Percentiles rank a stretch among this genome's conserved stretches.
phyloP scores from a whole-genome alignment of 2,797 vertebrate genomes.

The Ctenochaetus hawaiiensis region DNA sequence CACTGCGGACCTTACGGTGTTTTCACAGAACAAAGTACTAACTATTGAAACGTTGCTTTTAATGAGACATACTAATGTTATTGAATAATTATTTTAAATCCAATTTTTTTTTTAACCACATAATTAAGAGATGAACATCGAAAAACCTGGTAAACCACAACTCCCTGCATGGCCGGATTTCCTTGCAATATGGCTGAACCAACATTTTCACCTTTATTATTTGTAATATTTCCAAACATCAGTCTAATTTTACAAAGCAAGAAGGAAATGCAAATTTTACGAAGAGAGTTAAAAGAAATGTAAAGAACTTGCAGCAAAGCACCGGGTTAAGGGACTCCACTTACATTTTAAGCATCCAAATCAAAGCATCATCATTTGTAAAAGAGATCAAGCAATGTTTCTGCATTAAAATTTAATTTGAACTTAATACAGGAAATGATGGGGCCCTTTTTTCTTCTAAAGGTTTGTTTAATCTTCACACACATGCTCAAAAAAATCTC shows the following conservation, averaged over 20 bases:
- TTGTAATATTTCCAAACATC: constrained; percentile 28
- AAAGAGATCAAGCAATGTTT: constrained; percentile 87
- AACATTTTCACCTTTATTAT: constrained; percentile 23
- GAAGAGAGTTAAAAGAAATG: constrained; percentile 39
- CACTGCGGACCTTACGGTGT: neutral
- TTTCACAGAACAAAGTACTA: constrained; percentile 8
- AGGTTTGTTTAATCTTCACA: constrained; percentile 88
- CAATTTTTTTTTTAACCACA: neutral
- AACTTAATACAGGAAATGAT: constrained; percentile 86
- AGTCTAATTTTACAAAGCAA: constrained; percentile 26
- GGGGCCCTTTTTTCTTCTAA: constrained; percentile 83
- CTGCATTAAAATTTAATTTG: constrained; percentile 86
- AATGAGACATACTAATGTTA: neutral
- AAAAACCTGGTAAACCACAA: neutral
- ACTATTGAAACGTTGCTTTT: constrained; percentile 9
- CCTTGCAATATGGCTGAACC: constrained; percentile 7
- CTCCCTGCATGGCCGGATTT: neutral
- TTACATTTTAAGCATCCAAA: constrained; percentile 78
- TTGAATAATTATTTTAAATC: neutral
- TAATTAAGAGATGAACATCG: constrained; percentile 8
- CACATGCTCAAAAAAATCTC: constrained; percentile 81
- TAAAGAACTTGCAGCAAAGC: constrained; percentile 47
- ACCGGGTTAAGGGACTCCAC: constrained; percentile 59
- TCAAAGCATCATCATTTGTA: constrained; percentile 86
- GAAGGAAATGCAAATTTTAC: constrained; percentile 28